Evolutionary conservation across 2,888 invertebrate genomes (phyloP).

Genomic region (Pandemis corylana): DNA sequence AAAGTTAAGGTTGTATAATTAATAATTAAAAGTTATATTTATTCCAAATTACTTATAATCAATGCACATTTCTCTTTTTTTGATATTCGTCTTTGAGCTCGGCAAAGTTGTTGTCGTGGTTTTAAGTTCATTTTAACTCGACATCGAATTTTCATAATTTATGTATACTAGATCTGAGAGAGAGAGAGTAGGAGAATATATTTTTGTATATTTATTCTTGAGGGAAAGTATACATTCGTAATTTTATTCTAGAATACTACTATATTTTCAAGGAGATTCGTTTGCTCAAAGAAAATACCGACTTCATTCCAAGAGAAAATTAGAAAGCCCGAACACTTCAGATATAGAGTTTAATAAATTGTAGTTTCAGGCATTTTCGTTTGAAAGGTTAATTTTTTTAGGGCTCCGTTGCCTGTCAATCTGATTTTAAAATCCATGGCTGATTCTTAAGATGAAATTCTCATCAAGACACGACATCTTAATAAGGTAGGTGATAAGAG

Average conservation of each 20-base stretch:
- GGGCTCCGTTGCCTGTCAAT: no score
- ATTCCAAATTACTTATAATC: no score
- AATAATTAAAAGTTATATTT: no score
- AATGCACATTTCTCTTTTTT: neutral
- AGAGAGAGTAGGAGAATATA: neutral
- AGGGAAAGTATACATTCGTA: neutral
- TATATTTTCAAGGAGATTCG: neutral
- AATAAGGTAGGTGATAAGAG: no score
- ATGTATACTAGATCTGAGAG: neutral
- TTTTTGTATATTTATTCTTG: neutral
- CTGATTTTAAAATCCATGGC: no score
- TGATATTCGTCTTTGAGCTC: neutral
- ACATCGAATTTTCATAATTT: neutral
- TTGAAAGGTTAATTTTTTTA: neutral
- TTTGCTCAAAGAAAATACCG: conserved; percentile 1
- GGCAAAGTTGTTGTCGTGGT: neutral
- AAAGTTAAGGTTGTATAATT: no score
- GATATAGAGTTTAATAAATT: neutral
- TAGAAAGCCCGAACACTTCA: neutral
- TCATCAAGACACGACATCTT: no score
- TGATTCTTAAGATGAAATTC: no score
- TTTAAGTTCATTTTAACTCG: neutral
- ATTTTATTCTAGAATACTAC: neutral
- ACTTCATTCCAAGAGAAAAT: neutral
- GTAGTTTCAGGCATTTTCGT: neutral